phyloP scores from a whole-genome alignment of 2,797 vertebrate species.

The Oryzias dopingdopingensis region DNA sequence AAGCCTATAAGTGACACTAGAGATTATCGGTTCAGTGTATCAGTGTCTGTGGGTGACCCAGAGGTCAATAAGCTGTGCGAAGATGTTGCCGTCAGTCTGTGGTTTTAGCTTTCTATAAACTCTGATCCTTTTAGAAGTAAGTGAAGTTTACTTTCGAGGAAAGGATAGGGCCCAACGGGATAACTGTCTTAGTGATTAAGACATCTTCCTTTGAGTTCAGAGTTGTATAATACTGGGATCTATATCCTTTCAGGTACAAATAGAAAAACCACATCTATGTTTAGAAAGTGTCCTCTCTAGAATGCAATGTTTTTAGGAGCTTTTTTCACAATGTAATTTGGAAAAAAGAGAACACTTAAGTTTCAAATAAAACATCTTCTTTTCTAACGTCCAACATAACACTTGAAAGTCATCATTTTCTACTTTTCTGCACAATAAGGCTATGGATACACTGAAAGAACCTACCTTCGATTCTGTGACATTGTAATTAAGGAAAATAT shows the following conservation, averaged over 20 bases:
- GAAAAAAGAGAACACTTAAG: too few relatives aligned
- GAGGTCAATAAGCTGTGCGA: neutral
- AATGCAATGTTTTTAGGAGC: neutral
- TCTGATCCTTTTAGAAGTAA: constrained; percentile 1
- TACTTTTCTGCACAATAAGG: too few relatives aligned
- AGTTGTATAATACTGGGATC: constrained; percentile 3
- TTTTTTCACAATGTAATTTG: too few relatives aligned
- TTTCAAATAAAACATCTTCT: too few relatives aligned
- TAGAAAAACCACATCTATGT: neutral
- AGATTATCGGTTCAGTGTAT: too few relatives aligned
- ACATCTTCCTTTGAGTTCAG: constrained; percentile 5
- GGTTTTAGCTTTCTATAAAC: neutral
- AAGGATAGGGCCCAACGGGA: constrained; percentile 13
- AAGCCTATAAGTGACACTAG: too few relatives aligned
- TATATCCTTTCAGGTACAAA: constrained; percentile 11
- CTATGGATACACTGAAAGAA: too few relatives aligned
- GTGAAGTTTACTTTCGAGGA: constrained; percentile 9
- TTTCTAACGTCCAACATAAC: too few relatives aligned
- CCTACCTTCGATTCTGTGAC: too few relatives aligned
- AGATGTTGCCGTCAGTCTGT: constrained; percentile 1
- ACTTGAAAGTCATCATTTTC: too few relatives aligned
- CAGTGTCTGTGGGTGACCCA: neutral
- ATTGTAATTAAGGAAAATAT: too few relatives aligned
- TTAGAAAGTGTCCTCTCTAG: neutral
- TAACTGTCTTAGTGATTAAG: constrained; percentile 19